A percentile compares a stretch with the other conserved stretches of the same genome.
Conservation (phyloP, 2,888 invertebrate genomes). For the Clostera curtula region DNA sequence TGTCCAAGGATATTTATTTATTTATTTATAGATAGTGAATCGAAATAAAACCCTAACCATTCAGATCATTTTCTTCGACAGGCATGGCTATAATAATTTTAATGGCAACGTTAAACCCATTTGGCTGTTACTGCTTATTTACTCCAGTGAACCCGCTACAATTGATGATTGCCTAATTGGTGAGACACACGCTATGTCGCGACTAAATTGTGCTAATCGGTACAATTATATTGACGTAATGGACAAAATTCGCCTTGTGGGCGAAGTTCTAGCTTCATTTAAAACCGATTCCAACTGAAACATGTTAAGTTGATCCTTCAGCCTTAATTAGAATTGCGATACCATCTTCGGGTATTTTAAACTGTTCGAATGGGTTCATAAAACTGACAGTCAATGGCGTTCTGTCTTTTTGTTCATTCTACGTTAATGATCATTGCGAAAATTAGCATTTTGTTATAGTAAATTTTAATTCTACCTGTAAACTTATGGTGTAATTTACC, state of each 20-base stretch:
- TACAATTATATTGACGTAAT: constrained; percentile 44
- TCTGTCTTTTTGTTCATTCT: no score
- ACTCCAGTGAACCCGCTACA: constrained; percentile 41
- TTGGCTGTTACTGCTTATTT: constrained; percentile 28
- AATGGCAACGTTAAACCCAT: constrained; percentile 14
- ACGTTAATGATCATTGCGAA: no score
- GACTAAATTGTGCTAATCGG: constrained; percentile 53
- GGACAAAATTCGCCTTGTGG: constrained; percentile 45
- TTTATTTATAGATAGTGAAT: no score
- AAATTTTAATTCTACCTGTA: no score
- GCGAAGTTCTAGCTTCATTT: constrained; percentile 51
- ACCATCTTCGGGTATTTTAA: constrained; percentile 7
- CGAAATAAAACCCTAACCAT: no score
- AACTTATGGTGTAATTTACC: no score
- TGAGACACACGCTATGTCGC: constrained; percentile 50
- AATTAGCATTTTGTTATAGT: no score
- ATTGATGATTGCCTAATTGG: constrained; percentile 45
- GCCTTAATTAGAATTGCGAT: constrained; percentile 18
- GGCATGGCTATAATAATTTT: no score
- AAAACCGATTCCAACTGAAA: constrained; percentile 40
- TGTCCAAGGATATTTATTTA: no score
- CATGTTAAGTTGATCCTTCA: constrained; percentile 24
- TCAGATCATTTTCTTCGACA: no score
- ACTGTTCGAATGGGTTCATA: constrained; percentile 3
- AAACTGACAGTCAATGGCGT: no score